Base-by-base conservation (phyloP, 2,797 vertebrate genomes). In the Aratinga solstitialis region DNA sequence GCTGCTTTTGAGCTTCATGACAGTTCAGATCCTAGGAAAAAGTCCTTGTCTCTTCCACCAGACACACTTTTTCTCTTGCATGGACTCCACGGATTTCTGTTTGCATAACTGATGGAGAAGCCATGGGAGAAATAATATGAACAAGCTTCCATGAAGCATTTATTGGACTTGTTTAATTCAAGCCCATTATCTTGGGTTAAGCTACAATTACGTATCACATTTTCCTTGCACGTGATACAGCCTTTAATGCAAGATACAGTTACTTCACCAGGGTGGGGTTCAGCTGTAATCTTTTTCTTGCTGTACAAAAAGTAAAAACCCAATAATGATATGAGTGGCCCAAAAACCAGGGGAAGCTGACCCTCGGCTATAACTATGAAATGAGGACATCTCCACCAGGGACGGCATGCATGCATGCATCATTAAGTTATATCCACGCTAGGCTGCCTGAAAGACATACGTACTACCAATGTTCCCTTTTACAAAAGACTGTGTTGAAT, bases 241-340 rank as follows among this genome's bases (percentile, higher is more conserved):
- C 34, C 53, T 63, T 82, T 83, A 95, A 80, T 22, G 32, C 18
- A 87, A 90, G 90, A 84, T 81, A 61, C 21, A 78, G 89, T 87
- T 89, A 89, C 56, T 82, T 95, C 83, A 95, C 54, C 2, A 17
- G 95, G 92, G 93, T 74, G 92, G 86, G 51, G 86, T 84, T 87
- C 51, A 76, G 67, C 36, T 61, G 16, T 40, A 81, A 84, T 66
- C 22, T 38, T 87, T 48, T 75, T 54, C 20, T 68, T 84, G 87
- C 56, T 11, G 19, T 43, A 36, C 29, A 74, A 84, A 72, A 71
- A 90, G 21, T 54, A 82, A 84, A 94, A 94, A 67, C 7, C 1
- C 48, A 84, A 8, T 58, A 86, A 95, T 50, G 42, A 61, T 32
- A 88, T 6, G 26, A 87, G 48, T 43, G 27, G 65, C 32, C 45